Percentiles rank a stretch among this genome's conserved stretches.
phyloP scores from a whole-genome alignment of 2,113 vertebrate genomes.

The Calyptommatus sinebrachiatus region DNA sequence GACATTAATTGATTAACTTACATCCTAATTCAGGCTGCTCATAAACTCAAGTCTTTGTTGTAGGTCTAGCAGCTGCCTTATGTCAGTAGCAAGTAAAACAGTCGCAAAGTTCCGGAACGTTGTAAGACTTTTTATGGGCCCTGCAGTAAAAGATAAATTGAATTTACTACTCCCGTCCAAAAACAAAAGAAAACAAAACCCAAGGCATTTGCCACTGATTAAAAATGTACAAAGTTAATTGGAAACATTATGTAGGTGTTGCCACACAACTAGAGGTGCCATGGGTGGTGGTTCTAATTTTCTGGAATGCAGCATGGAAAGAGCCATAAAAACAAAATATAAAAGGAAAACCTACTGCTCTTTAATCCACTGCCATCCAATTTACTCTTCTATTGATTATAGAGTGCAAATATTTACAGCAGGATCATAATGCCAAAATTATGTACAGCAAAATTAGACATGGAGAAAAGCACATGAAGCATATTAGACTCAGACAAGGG shows the following conservation, averaged over 20 bases:
- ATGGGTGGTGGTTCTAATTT: conserved; percentile 73
- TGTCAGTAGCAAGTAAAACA: conserved; percentile 96
- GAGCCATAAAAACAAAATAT: not conserved
- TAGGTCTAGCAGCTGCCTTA: conserved; percentile 92
- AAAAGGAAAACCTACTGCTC: not conserved
- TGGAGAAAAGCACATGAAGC: not conserved
- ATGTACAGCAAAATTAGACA: conserved; percentile 6
- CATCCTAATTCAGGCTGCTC: conserved; percentile 94
- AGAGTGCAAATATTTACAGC: conserved; percentile 1
- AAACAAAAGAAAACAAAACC: not conserved
- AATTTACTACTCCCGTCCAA: conserved; percentile 63
- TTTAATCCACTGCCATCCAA: conserved; percentile 3
- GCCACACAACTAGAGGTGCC: conserved; percentile 82
- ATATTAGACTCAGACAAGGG: not conserved
- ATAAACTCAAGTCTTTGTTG: conserved; percentile 91
- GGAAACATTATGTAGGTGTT: conserved; percentile 81
- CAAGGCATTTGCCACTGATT: conserved; percentile 80
- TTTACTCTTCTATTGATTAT: not conserved
- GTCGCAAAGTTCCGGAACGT: conserved; percentile 95
- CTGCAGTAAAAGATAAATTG: conserved; percentile 84
- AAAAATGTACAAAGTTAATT: conserved; percentile 84
- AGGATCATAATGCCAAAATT: conserved; percentile 1
- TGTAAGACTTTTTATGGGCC: conserved; percentile 89
- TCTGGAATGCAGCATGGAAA: conserved; percentile 26
- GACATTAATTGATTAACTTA: conserved; percentile 95